Evolutionary conservation across 1,140 invertebrate genomes (phyloP), one percentile per base, ranked within the genome.

Genomic region (Drosophila tani): DNA sequence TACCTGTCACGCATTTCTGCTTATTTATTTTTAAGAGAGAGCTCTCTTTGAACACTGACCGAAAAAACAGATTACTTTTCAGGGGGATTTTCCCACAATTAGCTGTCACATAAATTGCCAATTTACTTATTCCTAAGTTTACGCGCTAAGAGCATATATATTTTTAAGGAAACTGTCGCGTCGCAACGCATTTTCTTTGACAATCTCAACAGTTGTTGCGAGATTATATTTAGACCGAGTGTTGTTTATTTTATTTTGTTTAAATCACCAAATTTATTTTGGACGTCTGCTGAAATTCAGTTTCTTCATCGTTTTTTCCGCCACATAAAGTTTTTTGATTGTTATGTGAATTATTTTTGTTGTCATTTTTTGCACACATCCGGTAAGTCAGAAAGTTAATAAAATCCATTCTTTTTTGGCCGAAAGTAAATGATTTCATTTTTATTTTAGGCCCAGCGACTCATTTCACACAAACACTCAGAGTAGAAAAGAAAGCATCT

Each of bases 381-480:
- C 75, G 88, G 88, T 91, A 91, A 91, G 88, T 91, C 71, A 71
- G 67, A 75, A 56, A 88, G 75, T 76, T 82, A 80, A 80, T 82
- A 71, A 74, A 79, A 79, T 67, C 49, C 80, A 82, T 76, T 82
- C 50, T 73, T 65, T 75, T 79, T 73, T 73, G 56, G 65, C 46
- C 70, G 53, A 68, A 82, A 84, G 83, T 91, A 91, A 91, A 91
- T 88, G 88, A 91, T 88, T 91, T 91, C 81, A 91, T 91, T 91
- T 91, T 91, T 91, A 91, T 91, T 91, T 90, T 91, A 91, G 88
- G 88, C 85, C 81, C 85, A 69, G 67, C 65, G 51, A 62, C 50
- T 70, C 81, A 79, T 56, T 59, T 66, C 69, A 51, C 69, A 79
- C 29, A n/a, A n/a, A 74, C 69, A 79, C 21, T 63, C 57, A 67